Evolutionary conservation across 1,140 invertebrate genomes (phyloP).

Genomic region (Medauroidea extradentata): DNA sequence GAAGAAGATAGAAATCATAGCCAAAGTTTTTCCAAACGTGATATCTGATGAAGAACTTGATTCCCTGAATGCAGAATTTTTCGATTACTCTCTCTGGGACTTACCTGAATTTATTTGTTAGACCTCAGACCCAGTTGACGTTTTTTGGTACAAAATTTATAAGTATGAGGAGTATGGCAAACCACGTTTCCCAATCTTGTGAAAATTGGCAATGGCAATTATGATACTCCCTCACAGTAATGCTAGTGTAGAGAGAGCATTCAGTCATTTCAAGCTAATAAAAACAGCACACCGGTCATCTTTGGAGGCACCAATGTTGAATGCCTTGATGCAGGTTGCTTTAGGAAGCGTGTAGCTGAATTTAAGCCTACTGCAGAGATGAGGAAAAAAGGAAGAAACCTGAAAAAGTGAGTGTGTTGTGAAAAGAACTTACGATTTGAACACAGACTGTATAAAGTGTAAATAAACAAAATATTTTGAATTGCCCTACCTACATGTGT

Average conservation of each 20-base stretch:
- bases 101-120: neutral
- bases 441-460: too few species aligned
- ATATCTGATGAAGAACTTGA: neutral
- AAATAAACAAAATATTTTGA: too few species aligned
- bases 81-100: neutral
- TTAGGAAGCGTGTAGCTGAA: too few species aligned
- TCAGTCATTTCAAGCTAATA: neutral
- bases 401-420: too few species aligned
- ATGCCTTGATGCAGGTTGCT: too few species aligned
- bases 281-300: neutral
- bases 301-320: neutral
- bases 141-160: neutral
- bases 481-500: too few species aligned
- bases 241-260: constrained; percentile 1
- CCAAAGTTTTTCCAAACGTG: neutral
- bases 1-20: neutral
- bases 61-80: neutral
- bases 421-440: too few species aligned
- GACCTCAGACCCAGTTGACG: neutral
- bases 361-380: too few species aligned
- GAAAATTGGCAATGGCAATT: neutral
- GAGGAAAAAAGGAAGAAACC: too few species aligned
- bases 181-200: neutral
- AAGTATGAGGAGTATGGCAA: neutral
- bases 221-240: neutral